phyloP scores from a whole-genome alignment of 2,113 vertebrate genomes.

The Pseudopipra pipra region DNA sequence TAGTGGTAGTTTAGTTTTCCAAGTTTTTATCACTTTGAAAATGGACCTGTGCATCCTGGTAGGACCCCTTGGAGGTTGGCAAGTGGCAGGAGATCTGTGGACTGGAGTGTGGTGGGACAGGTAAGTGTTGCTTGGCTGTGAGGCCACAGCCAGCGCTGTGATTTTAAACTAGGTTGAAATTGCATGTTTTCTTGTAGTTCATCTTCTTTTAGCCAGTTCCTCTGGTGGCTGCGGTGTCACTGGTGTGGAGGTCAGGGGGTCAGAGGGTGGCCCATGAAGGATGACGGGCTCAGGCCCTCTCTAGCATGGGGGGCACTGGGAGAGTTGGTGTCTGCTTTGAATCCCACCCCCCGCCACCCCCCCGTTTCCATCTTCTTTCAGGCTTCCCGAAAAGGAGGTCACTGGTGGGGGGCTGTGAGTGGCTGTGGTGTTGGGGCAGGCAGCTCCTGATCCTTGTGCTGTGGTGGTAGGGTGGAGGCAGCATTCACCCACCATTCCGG shows the following conservation, averaged over 20 bases:
- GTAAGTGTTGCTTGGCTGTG: not conserved
- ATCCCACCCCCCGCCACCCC: not conserved
- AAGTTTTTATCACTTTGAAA: not conserved
- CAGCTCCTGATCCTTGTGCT: fast-evolving
- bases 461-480: not conserved
- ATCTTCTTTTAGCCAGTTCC: not conserved
- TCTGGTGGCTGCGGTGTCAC: not conserved
- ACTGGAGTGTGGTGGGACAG: not conserved
- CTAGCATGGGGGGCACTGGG: fast-evolving
- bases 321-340: not conserved
- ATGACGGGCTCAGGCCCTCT: fast-evolving
- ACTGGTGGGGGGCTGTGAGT: fast-evolving
- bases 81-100: not conserved
- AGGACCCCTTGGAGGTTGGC: not conserved
- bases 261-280: not conserved
- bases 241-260: not conserved
- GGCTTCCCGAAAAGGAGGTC: not conserved
- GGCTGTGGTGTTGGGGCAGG: fast-evolving
- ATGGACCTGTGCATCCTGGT: not conserved
- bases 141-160: not conserved
- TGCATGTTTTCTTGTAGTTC: fast-evolving
- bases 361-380: not conserved
- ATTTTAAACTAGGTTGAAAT: not conserved
- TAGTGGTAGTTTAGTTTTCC: not conserved
- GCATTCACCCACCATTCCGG: fast-evolving